Evolutionary conservation across 2,888 invertebrate genomes (phyloP), one percentile per base, ranked within the genome.

Genomic region (Orthonevra nobilis): DNA sequence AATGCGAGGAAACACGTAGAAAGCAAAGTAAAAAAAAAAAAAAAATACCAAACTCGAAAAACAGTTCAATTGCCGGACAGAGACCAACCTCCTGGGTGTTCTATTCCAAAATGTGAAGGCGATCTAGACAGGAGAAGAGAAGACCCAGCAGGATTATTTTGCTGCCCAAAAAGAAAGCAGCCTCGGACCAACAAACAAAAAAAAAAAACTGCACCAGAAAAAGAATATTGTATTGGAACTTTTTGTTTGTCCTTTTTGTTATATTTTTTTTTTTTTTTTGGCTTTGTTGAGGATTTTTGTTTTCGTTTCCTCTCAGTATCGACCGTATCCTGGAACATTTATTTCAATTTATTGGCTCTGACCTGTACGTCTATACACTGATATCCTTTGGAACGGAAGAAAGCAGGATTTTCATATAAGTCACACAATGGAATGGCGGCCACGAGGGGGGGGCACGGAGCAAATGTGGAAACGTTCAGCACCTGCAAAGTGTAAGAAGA

Each of bases 301-400:
- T 32, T 54, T 28, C 9, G 2, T 20, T 52, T 30, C 17, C 36
- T 36, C 26, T 36, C 12, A 12, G 40, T 12, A 42, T 28, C 40
- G 28, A 3, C 44, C n/a, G 40, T 61, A 61, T 73, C 79, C 56
- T 68, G 40, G 79, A 79, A 73, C 79, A 79, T 79, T 79, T 79
- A 79, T 79, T 73, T 79, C 79, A 79, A 79, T 79, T 79, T 79
- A 79, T 79, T 79, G 79, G 79, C 73, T 66, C n/a, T n/a, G n/a
- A n/a, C n/a, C 23, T 58, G 10, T 42, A n/a, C 28, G 2, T 40
- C 34, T 32, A 19, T 60, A 75, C 50, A 58, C 66, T 52, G 34
- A 75, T 64, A 70, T 63, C 46, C 28, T 60, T 61, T 64, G 23
- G 10, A 54, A 50, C 28, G 42, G n/a, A n/a, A 58, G 19, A 34